Evolutionary conservation across 53 echinoderm and acorn worm genomes (phyloP).

Genomic region (Apostichopus leukothele): DNA sequence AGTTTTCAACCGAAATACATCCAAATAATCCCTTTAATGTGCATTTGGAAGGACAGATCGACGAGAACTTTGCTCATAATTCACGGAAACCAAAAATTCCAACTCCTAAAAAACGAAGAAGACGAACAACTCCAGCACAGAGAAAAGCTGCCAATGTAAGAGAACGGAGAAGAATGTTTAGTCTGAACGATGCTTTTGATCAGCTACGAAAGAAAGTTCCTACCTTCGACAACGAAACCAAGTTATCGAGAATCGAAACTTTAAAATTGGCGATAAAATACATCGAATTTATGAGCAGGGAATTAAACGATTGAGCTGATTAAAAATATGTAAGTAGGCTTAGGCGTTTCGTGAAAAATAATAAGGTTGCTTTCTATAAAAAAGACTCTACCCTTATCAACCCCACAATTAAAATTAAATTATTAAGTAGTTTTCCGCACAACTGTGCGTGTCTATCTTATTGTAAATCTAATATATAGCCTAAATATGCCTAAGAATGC

Average conservation of each 20-base stretch:
- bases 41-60: not conserved
- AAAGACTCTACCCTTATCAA: too few relatives aligned
- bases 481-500: too few relatives aligned
- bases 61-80: not conserved
- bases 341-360: too few relatives aligned
- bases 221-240: constrained; percentile 74
- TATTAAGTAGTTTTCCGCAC: too few relatives aligned
- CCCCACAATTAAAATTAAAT: too few relatives aligned
- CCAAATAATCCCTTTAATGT: not conserved
- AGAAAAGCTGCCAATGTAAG: constrained; percentile 88
- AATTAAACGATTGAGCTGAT: not conserved
- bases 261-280: constrained; percentile 82
- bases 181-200: constrained; percentile 88
- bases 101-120: constrained; percentile 58
- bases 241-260: constrained; percentile 82
- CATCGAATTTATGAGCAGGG: constrained; percentile 76
- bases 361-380: too few relatives aligned
- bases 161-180: constrained; percentile 84
- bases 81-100: not conserved
- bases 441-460: too few relatives aligned
- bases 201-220: constrained; percentile 76
- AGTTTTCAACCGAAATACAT: not conserved
- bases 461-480: too few relatives aligned
- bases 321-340: not conserved
- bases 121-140: constrained; percentile 73